Conservation (phyloP, 2,888 invertebrate genomes). For the Sesia bembeciformis region DNA sequence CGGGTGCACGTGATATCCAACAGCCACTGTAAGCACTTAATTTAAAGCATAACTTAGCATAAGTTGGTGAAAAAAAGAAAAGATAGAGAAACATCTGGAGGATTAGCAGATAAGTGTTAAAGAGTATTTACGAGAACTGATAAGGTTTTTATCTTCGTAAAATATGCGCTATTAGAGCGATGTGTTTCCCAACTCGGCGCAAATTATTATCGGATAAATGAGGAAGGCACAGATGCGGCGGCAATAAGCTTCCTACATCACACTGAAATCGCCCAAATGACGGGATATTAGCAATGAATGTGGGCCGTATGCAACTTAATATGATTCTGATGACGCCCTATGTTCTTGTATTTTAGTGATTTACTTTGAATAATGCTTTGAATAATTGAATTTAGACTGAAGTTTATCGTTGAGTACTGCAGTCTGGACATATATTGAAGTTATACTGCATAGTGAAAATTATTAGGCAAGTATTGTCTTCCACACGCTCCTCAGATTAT, state of each 20-base stretch:
- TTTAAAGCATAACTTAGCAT: too few relatives aligned
- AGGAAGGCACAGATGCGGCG: slow-evolving; percentile 46
- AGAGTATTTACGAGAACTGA: not conserved
- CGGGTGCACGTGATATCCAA: too few relatives aligned
- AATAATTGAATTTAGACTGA: not conserved
- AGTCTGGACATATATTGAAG: not conserved
- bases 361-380: too few relatives aligned
- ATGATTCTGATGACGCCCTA: slow-evolving; percentile 16
- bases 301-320: slow-evolving; percentile 31
- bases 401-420: not conserved
- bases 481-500: too few relatives aligned
- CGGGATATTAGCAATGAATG: slow-evolving; percentile 42
- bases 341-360: not conserved
- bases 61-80: too few relatives aligned
- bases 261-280: slow-evolving; percentile 31
- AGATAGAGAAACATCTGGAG: too few relatives aligned
- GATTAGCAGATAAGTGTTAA: too few relatives aligned
- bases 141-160: not conserved
- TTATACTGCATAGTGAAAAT: too few relatives aligned
- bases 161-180: slow-evolving; percentile 31
- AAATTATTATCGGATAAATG: slow-evolving; percentile 43
- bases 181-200: slow-evolving; percentile 34
- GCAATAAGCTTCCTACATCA: slow-evolving; percentile 38
- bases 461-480: too few relatives aligned
- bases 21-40: too few relatives aligned